Base-by-base conservation (phyloP, 2,888 invertebrate species). In the Seira musarum region DNA sequence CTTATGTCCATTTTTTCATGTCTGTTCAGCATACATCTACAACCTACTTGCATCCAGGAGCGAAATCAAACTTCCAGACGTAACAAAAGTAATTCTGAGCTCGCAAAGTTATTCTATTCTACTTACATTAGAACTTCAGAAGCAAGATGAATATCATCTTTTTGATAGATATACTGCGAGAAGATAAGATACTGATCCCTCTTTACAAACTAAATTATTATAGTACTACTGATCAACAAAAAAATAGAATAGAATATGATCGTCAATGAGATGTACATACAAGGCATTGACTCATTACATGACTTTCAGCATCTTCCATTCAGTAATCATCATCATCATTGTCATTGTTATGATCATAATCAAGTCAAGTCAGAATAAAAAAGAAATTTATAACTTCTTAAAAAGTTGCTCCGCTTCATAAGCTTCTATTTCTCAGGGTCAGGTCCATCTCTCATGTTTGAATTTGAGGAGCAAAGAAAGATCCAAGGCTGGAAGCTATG, bases 121-220 rank as follows among this genome's bases (percentile, higher is more conserved):
- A 1, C 19, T 68, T 19, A 24, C 15, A 53, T n/a, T 64, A 15
- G 17, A 73, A 35, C 6, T n/a, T n/a, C n/a, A n/a, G n/a, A n/a
- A n/a, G n/a, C n/a, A n/a, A n/a, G n/a, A n/a, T n/a, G n/a, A n/a
- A n/a, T n/a, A n/a, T n/a, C n/a, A n/a, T n/a, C n/a, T n/a, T n/a
- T n/a, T n/a, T n/a, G n/a, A n/a, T n/a, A n/a, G n/a, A n/a, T n/a
- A n/a, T n/a, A n/a, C n/a, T n/a, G n/a, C n/a, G n/a, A n/a, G n/a
- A n/a, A n/a, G n/a, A n/a, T 19, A 19, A 10, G 40, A 57, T 65
- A 53, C 35, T 57, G 2, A 19, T 65, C 57, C n/a, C n/a, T n/a
- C n/a, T n/a, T 21, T 66, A 73, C 73, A 74, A 74, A 74, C 63
- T 61, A 40, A 74, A 75, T 63, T 35, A 21, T 22, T 35, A 5